These are phyloP conservation scores for Hemicrepidius hirtus DNA, from an alignment of 2,888 invertebrate genomes.

Conservation along the genomic window DNA sequence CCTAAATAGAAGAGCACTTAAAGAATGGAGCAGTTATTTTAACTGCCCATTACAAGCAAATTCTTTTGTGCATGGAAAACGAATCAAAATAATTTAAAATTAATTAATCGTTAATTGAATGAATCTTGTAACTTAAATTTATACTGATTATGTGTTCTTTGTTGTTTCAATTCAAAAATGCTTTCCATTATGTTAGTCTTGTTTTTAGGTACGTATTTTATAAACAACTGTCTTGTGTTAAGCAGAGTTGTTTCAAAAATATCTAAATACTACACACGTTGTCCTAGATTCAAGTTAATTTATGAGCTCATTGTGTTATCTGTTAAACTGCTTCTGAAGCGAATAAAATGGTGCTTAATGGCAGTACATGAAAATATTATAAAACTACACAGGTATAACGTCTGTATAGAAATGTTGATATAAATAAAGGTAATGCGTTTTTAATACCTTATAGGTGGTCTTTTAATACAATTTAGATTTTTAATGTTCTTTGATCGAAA, in stretches of 20 bases:
- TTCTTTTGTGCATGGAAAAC: constrained; percentile 27
- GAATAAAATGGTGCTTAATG: background rate
- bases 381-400: background rate
- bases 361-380: background rate
- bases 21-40: constrained; percentile 30
- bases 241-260: constrained; percentile 26
- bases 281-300: constrained; percentile 35
- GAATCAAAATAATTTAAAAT: constrained; percentile 29
- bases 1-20: constrained; percentile 21
- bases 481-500: too few relatives aligned
- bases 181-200: constrained; percentile 12
- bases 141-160: constrained; percentile 14
- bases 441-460: too few relatives aligned
- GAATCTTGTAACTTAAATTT: constrained; percentile 27
- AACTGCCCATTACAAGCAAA: constrained; percentile 27
- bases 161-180: constrained; percentile 6
- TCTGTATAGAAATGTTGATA: background rate
- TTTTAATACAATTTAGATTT: too few relatives aligned
- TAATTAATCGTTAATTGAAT: constrained; percentile 30
- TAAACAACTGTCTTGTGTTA: background rate
- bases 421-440: too few relatives aligned
- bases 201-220: constrained; percentile 12
- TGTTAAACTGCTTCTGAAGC: background rate
- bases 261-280: constrained; percentile 6
- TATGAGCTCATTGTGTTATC: constrained; percentile 38